These are phyloP conservation scores for Gryllus bimaculatus DNA, from an alignment of 1,140 invertebrate genomes.

Conservation along the genomic window DNA sequence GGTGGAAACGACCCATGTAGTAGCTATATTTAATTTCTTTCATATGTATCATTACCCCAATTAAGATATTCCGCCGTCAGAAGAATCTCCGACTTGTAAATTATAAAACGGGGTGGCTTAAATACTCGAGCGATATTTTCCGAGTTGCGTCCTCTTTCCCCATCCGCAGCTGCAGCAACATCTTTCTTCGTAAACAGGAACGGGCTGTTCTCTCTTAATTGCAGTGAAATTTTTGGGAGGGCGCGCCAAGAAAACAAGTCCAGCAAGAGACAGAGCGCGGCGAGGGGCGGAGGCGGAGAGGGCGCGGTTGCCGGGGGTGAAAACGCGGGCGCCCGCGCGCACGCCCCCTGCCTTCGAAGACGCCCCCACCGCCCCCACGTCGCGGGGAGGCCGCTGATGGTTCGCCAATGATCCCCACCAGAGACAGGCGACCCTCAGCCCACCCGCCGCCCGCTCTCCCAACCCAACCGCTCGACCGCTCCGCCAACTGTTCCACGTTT, in stretches of 20 bases:
- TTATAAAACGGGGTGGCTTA: neutral
- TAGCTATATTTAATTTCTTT: neutral
- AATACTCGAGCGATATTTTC: neutral
- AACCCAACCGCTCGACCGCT: too few relatives aligned
- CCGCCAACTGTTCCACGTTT: too few relatives aligned
- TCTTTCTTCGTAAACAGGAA: constrained; percentile 1
- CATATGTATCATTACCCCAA: constrained; percentile 1
- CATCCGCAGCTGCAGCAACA: neutral
- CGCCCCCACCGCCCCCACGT: too few relatives aligned
- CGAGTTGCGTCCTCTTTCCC: neutral
- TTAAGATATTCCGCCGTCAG: neutral
- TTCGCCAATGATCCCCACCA: too few relatives aligned
- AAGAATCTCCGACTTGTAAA: neutral
- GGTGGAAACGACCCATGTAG: neutral
- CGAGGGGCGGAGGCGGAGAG: too few relatives aligned
- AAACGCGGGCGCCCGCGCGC: too few relatives aligned
- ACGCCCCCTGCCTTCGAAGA: too few relatives aligned
- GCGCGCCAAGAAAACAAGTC: neutral
- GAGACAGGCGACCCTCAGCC: too few relatives aligned
- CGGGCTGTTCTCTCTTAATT: constrained; percentile 3
- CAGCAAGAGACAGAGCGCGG: neutral
- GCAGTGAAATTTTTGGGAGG: constrained; percentile 3
- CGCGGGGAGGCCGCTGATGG: too few relatives aligned
- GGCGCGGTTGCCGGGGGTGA: too few relatives aligned
- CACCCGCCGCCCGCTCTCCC: too few relatives aligned